These are phyloP conservation scores for Acromyrmex charruanus DNA, from an alignment of 1,140 invertebrate species.

Conservation along the genomic window DNA sequence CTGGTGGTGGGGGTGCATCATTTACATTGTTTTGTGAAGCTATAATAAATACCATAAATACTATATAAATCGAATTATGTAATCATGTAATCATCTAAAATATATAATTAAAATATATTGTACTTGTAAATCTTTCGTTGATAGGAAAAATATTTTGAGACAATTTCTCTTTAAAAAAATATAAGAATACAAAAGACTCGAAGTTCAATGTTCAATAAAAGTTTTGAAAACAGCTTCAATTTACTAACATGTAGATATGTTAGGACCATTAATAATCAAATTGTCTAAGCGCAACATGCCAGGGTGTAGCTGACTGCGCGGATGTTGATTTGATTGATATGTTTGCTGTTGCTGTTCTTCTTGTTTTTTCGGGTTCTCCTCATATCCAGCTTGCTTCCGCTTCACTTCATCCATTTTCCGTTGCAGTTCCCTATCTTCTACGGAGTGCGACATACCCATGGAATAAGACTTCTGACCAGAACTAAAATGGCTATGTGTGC, in stretches of 20 bases:
- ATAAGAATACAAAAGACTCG: neutral
- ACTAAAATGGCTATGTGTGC: conserved; percentile 69
- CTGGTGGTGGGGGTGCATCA: conserved; percentile 90
- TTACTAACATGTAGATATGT: conserved; percentile 79
- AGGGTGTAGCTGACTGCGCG: conserved; percentile 80
- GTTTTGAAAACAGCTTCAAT: neutral
- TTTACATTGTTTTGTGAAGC: conserved; percentile 82
- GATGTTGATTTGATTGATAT: conserved; percentile 79
- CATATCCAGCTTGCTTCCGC: conserved; percentile 86
- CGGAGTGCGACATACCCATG: conserved; percentile 59
- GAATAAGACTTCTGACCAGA: conserved; percentile 77
- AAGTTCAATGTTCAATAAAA: neutral
- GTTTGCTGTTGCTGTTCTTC: conserved; percentile 83
- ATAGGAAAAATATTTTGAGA: neutral
- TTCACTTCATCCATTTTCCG: conserved; percentile 87
- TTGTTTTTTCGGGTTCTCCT: conserved; percentile 84
- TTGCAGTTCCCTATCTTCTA: conserved; percentile 86
- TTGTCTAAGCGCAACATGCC: conserved; percentile 87
- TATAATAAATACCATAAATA: conserved; percentile 61
- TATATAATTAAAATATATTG: neutral
- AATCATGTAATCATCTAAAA: neutral
- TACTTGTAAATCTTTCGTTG: neutral
- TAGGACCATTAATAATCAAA: conserved; percentile 86
- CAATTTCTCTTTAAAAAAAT: neutral
- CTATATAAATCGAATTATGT: neutral